Base-by-base conservation (phyloP, 2,797 vertebrate genomes). In the Halcyon badia region DNA sequence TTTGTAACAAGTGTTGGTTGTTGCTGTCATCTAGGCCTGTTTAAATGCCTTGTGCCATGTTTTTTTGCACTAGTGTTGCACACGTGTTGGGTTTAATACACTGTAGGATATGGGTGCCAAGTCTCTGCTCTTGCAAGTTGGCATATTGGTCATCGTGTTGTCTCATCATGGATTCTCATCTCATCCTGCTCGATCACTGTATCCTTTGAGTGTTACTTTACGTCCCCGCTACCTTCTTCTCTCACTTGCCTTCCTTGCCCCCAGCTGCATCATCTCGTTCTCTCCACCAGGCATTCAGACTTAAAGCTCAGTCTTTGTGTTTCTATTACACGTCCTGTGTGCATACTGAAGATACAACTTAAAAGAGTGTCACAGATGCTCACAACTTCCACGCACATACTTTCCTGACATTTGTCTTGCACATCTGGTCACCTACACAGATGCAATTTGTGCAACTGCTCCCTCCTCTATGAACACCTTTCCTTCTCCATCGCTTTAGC, bases 331-430 rank as follows among this genome's bases (percentile, higher is more conserved):
- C 28, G 19, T 72, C 49, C 33, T 84, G 31, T 70, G 57, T 9
- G 1, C 6, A 6, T 35, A 15, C 28, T 3, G 3, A 57, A 89
- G 57, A 6, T 5, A 22, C 42, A 76, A 33, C 41, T 75, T 31
- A 17, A 11, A 60, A 33, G 26, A 65, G 12, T 9, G 18, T 60
- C 26, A 8, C 19, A 51, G n/a, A 35, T 0, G 0, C 22, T 68
- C 35, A 26, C 30, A 39, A 6, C 30, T 41, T 64, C 61, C 17
- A 26, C 30, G 9, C 28, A 10, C 28, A 44, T 39, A 42, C 14
- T 79, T 93, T 93, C 15, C 62, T 77, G 51, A 9, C 52, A 39
- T 20, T 72, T 83, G 17, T 60, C 62, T 76, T 82, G 33, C 22
- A 49, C 17, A 78, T 22, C 19, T 58, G 35, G 22, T 57, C 41